Base-by-base conservation (phyloP, 2,888 invertebrate species). In the Esperia sulphurella region DNA sequence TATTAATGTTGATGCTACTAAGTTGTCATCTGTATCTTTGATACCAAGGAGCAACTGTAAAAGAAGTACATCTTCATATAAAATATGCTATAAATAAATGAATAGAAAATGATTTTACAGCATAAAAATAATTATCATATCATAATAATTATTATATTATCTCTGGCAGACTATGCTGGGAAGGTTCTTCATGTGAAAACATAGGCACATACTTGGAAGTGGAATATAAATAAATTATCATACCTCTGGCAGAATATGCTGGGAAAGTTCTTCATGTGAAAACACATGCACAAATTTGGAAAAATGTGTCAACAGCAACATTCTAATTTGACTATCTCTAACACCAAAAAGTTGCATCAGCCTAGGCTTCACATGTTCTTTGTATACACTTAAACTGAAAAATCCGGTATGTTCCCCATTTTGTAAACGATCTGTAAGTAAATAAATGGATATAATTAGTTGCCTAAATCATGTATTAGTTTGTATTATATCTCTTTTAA, bases 171-270 rank as follows among this genome's bases (percentile, higher is more conserved):
- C 97, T 93, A 42, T 93, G 92, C 21, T 91, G 91, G 43, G 94
- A 92, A n/a, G 97, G 79, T 72, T 95, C 94, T 41, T 95, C 94
- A 58, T 92, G 92, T 50, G 94, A 92, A 70, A 98, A 94, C 14
- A 94, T 92, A 58, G 92, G 90, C 41, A 95, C 92, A 76, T 93
- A 97, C 54, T 93, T 91, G 45, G 92, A 91, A 66, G n/a, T n/a
- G n/a, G n/a, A n/a, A n/a, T n/a, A n/a, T n/a, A n/a, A n/a, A n/a
- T n/a, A n/a, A n/a, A n/a, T n/a, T n/a, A n/a, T n/a, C n/a, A 7
- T 79, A 94, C 94, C 91, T 97, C 96, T n/a, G 97, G 97, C 63
- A 98, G 88, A 61, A 97, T 93, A 42, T 93, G 92, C 28, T 91
- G 91, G 43, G 94, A 92, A n/a, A 97, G 79, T 72, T 95, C 94